Evolutionary conservation across 1,140 invertebrate species (phyloP), one percentile per base, ranked within the genome.

Genomic region (Aphaenogaster ashmeadi): DNA sequence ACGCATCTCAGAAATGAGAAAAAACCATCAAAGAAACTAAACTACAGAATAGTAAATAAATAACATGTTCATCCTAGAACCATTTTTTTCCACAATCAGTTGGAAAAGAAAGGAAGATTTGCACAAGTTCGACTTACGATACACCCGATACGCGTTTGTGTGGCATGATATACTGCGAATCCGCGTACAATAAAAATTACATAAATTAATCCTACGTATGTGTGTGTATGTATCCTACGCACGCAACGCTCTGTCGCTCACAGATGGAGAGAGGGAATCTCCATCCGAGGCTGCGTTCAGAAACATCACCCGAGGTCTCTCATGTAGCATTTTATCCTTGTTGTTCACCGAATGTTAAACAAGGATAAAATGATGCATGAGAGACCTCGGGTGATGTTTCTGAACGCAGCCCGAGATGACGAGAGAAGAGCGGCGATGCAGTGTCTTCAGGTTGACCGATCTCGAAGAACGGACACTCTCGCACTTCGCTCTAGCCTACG

Each of bases 131-230:
- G 60, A 66, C 18, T 54, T 66, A 38, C 27, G 75, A 15, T 33
- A 58, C 21, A 67, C 7, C 15, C 36, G 18, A 50, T 38, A 56
- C 27, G 21, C 27, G 5, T 41, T 79, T 36, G 27, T 71, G 27
- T 44, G 9, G 21, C 11, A 11, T 58, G 3, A n/a, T 47, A 54
- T n/a, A 83, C 33, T 44, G 60, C 60, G 6, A 52, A 69, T 74
- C 56, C 58, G 50, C 41, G 72, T 21, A 8, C n/a, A 47, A 75
- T 87, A 87, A 90, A 41, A 67, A 77, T 52, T 47, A 72, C n/a
- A 78, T 88, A 90, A 90, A 89, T 90, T 89, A 90, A 66, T 54
- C 21, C 67, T 90, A 90, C 54, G 74, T 83, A 13, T 27, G 27
- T 27, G 27, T 27, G 27, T 27, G 27, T 27, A 27, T 71, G 52